Base-by-base conservation (phyloP, 2,888 invertebrate species). In the Adelognathus sp. region DNA sequence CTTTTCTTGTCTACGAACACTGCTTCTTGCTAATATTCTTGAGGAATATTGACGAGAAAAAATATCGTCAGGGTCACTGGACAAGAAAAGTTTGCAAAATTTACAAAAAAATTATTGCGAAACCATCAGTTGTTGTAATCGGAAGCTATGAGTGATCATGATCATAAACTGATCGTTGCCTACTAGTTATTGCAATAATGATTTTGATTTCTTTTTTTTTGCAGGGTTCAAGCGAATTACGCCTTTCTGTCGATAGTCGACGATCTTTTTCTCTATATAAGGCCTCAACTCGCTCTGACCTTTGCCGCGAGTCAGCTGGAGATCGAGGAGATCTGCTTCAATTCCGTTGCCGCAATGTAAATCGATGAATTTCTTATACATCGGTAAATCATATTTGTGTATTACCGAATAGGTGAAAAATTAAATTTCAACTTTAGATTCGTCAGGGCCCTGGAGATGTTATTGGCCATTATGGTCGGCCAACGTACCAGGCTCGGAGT, bases 201-300 rank as follows among this genome's bases (percentile, higher is more conserved):
- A 46, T 24, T 21, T 21, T 21, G 3, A 46, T 21, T 21, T 9
- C 24, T 46, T 11, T 46, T 9, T 46, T 46, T 11, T 46, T 21
- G 21, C 16, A 83, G 79, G 50, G 70, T 83, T 14, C 79, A 78
- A 67, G 82, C 81, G 4, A 82, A 82, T 69, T 82, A 82, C 50
- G 83, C 82, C n/a, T 81, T 83, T 50, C 54, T 82, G 5, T 76
- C 80, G 44, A 77, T 83, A 33, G 63, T 83, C 27, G 79, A 82
- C 39, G 83, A 83, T 54, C 54, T 83, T 9, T 79, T 74, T 14
- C 70, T 70, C 2, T 64, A 78, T 56, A 79, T 79, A 9, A 80
- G 83, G 7, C 83, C 83, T 3, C 81, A 80, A 44, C 46, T 83
- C n/a, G 61, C 77, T 4, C 33, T 83, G 73, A 41, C 74, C 3